phyloP scores from a whole-genome alignment of 1,140 invertebrate species.

The Cherax quadricarinatus region DNA sequence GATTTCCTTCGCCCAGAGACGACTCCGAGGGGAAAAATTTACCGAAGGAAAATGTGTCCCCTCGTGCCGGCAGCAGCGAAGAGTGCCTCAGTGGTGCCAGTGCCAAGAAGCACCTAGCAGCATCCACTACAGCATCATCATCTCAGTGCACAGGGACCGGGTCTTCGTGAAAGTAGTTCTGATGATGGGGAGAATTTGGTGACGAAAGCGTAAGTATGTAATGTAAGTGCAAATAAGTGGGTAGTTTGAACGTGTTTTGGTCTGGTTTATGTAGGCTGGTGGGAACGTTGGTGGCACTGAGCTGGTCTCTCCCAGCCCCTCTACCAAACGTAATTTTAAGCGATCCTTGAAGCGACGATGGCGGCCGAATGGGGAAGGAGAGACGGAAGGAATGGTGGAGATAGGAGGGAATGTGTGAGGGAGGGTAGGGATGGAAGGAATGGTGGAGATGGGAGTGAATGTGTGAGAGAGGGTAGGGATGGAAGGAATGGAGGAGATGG shows the following conservation, averaged over 20 bases:
- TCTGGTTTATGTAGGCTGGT: not conserved
- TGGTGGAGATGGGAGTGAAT: not conserved
- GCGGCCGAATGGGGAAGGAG: not conserved
- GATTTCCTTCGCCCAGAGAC: conserved; percentile 5
- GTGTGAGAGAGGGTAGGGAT: not conserved
- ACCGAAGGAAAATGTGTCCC: conserved; percentile 12
- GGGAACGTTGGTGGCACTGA: not conserved
- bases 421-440: not conserved
- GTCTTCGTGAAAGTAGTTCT: too few species aligned
- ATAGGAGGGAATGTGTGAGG: not conserved
- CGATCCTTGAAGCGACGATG: conserved; percentile 10
- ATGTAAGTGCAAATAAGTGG: too few species aligned
- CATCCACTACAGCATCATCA: not conserved
- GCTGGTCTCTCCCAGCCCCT: not conserved
- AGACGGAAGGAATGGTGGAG: not conserved
- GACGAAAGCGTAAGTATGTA: too few species aligned
- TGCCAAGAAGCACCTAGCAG: not conserved
- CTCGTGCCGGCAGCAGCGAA: not conserved
- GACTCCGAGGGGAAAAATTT: conserved; percentile 14
- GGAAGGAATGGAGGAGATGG: not conserved
- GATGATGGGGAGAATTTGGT: too few species aligned
- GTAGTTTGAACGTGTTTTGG: too few species aligned
- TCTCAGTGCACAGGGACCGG: too few species aligned
- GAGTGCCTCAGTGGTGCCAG: conserved; percentile 1
- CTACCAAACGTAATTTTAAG: not conserved